phyloP scores from a whole-genome alignment of 2,888 invertebrate species.

The Aproaerema taeniolella region DNA sequence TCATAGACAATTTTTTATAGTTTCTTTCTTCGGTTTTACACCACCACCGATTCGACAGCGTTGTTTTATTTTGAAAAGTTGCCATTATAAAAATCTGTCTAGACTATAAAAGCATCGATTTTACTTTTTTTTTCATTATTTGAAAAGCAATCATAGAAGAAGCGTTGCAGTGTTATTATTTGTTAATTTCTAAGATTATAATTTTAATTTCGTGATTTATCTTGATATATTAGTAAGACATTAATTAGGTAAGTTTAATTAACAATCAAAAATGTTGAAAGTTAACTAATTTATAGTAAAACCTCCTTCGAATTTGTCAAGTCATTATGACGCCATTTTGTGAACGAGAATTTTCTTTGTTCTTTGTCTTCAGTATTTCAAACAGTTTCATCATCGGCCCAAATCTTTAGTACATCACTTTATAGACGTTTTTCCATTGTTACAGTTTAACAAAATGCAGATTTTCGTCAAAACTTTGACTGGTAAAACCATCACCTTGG shows the following conservation, averaged over 20 bases:
- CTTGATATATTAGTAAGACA: background rate
- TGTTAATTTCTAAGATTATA: constrained; percentile 11
- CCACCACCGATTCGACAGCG: too few relatives aligned
- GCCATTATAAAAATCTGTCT: background rate
- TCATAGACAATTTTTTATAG: background rate
- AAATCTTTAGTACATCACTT: constrained; percentile 41
- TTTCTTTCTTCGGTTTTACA: too few relatives aligned
- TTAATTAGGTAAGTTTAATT: constrained; percentile 6
- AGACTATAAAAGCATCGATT: constrained; percentile 3
- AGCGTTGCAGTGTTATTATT: constrained; percentile 7
- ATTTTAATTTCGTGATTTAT: background rate
- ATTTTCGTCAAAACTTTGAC: constrained; percentile 51
- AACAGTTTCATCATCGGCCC: constrained; percentile 17
- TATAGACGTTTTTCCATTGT: too few relatives aligned
- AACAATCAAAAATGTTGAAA: background rate
- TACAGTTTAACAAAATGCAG: constrained; percentile 45
- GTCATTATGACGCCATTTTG: constrained; percentile 61
- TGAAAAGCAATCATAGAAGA: constrained; percentile 1
- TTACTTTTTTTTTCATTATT: constrained; percentile 9
- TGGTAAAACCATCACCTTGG: constrained; percentile 48
- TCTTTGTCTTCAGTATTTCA: constrained; percentile 32
- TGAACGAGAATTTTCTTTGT: constrained; percentile 60
- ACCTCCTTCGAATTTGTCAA: constrained; percentile 7
- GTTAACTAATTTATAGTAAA: background rate
- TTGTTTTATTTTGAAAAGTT: background rate